These are phyloP conservation scores for Zaprionus ornatus DNA, from an alignment of 1,140 invertebrate genomes.

Conservation along the genomic window DNA sequence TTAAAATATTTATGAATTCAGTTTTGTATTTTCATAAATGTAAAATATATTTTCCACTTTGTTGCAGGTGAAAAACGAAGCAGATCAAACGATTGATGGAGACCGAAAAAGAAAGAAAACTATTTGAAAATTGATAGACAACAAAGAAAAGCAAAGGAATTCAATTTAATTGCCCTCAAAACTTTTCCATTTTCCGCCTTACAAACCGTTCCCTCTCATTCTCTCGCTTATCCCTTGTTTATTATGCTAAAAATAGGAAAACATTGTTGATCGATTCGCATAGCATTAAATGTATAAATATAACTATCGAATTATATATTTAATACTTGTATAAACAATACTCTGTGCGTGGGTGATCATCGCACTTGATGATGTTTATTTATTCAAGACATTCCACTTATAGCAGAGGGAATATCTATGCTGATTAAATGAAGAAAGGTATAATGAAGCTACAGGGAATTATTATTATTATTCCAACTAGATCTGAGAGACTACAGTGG, in stretches of 20 bases:
- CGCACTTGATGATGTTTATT: slow-evolving; percentile 29
- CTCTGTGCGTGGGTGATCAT: background rate
- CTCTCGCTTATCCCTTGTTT: background rate
- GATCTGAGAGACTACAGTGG: too few species aligned
- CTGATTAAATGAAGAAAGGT: background rate
- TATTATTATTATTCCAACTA: too few species aligned
- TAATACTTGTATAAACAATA: slow-evolving; percentile 38
- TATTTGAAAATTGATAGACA: background rate
- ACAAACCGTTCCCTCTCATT: background rate
- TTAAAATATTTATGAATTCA: slow-evolving; percentile 61
- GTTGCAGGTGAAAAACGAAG: slow-evolving; percentile 11
- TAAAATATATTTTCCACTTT: slow-evolving; percentile 40
- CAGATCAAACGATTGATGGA: background rate
- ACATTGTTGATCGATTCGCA: background rate
- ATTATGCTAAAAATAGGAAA: background rate
- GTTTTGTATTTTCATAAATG: slow-evolving; percentile 16
- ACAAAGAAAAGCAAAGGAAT: background rate
- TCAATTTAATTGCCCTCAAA: background rate
- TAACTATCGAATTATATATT: slow-evolving; percentile 42
- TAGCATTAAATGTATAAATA: slow-evolving; percentile 31
- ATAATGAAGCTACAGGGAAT: background rate
- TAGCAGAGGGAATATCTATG: background rate
- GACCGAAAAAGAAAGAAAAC: background rate
- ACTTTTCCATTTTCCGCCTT: background rate
- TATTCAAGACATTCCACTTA: slow-evolving; percentile 35